Evolutionary conservation across 2,113 vertebrate genomes (phyloP).

Genomic region (Pimephales promelas): DNA sequence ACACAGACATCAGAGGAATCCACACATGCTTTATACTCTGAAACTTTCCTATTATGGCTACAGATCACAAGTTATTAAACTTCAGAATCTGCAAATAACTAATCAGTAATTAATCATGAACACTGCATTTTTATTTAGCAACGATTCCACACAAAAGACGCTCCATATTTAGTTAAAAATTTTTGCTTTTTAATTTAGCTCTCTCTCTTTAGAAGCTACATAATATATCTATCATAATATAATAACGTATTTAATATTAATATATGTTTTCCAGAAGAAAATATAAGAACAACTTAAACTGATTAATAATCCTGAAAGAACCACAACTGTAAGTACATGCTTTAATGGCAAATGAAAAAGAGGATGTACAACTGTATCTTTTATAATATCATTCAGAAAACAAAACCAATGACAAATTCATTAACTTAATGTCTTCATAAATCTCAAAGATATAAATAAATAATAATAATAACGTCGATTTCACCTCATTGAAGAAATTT

Average conservation of each 20-base stretch:
- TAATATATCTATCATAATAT: neutral
- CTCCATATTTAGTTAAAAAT: neutral
- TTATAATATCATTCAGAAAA: neutral
- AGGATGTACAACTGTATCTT: too few relatives aligned
- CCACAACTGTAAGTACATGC: too few relatives aligned
- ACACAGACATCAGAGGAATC: neutral
- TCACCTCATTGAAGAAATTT: neutral
- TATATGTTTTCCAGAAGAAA: neutral
- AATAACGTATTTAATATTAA: too few relatives aligned
- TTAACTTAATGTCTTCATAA: neutral
- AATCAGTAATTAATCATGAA: too few relatives aligned
- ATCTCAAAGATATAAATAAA: too few relatives aligned
- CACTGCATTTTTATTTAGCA: neutral
- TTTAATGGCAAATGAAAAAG: too few relatives aligned
- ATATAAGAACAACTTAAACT: neutral
- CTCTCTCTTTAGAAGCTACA: neutral
- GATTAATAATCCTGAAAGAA: too few relatives aligned
- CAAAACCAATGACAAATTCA: neutral
- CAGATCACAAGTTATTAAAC: neutral
- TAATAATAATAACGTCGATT: neutral
- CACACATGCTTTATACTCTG: neutral
- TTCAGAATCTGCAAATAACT: neutral
- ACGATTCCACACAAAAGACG: neutral
- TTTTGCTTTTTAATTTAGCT: neutral
- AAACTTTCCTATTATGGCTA: neutral